Conservation (phyloP, 2,797 vertebrate genomes). For the Fistularia tabacaria region DNA sequence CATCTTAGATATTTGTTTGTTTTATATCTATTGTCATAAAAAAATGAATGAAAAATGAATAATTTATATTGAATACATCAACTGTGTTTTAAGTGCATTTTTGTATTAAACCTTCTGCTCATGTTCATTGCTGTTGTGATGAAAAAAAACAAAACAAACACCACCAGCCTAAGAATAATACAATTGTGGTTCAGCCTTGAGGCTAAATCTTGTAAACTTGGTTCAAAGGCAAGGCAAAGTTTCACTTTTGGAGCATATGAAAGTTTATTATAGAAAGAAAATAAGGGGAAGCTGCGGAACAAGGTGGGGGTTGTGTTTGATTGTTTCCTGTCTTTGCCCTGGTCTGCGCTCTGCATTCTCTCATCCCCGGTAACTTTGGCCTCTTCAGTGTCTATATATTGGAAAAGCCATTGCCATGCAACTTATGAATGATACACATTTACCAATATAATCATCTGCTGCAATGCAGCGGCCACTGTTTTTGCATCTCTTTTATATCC, state of each 20-base stretch:
- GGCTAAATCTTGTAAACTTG: slow-evolving; percentile 30
- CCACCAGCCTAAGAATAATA: slow-evolving; percentile 23
- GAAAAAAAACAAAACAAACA: too few relatives aligned
- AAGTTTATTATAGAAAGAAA: slow-evolving; percentile 64
- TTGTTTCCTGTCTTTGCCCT: slow-evolving; percentile 60
- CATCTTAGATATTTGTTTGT: too few relatives aligned
- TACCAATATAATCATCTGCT: slow-evolving; percentile 8
- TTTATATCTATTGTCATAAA: too few relatives aligned
- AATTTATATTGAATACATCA: too few relatives aligned
- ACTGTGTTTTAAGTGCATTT: too few relatives aligned
- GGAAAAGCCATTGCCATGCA: slow-evolving; percentile 8
- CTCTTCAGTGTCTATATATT: slow-evolving; percentile 24
- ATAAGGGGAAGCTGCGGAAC: slow-evolving; percentile 13
- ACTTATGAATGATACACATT: slow-evolving; percentile 17
- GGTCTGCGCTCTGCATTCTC: slow-evolving; percentile 23
- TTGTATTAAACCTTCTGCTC: too few relatives aligned
- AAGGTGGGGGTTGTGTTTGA: slow-evolving; percentile 28
- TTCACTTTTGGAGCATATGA: slow-evolving; percentile 32
- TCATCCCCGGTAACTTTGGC: slow-evolving; percentile 26
- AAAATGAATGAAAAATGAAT: too few relatives aligned
- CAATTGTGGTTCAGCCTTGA: slow-evolving; percentile 33
- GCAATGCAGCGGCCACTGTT: slow-evolving; percentile 4
- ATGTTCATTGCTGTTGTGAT: too few relatives aligned
- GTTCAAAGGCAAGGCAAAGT: slow-evolving; percentile 45
- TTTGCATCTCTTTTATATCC: slow-evolving; percentile 18